These are phyloP conservation scores for Nannoperca obscura DNA, from an alignment of 2,797 vertebrate genomes.

Conservation along the genomic window DNA sequence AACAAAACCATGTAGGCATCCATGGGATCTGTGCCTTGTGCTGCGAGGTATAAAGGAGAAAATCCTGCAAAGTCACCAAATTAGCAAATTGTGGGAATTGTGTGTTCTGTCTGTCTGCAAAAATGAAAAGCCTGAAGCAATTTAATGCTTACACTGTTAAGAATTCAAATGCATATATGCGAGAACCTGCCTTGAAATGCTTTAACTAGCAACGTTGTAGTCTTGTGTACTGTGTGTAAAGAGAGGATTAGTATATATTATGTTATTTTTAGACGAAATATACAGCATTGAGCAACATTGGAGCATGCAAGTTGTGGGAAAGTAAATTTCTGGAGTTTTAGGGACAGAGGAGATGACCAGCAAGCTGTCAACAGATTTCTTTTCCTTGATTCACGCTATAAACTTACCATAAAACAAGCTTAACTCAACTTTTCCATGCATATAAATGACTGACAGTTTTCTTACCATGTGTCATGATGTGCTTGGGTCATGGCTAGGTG, in stretches of 20 bases:
- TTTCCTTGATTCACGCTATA: not conserved
- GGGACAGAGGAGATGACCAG: constrained; percentile 2
- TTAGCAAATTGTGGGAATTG: constrained; percentile 53
- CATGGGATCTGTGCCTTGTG: constrained; percentile 16
- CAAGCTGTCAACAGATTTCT: not conserved
- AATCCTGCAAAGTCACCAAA: constrained; percentile 65
- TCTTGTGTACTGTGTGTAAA: constrained; percentile 29
- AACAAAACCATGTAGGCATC: constrained; percentile 46
- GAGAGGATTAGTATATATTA: constrained; percentile 34
- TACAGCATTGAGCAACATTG: not conserved
- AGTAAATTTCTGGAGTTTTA: not conserved
- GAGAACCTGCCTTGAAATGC: constrained; percentile 31
- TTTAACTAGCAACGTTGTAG: constrained; percentile 47
- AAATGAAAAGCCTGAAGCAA: constrained; percentile 59
- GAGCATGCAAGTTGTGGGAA: not conserved
- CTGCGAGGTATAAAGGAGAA: constrained; percentile 26
- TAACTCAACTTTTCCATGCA: not conserved
- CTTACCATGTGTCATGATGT: not conserved
- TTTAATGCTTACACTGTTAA: constrained; percentile 45
- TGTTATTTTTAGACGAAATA: constrained; percentile 10
- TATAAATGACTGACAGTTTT: constrained; percentile 14
- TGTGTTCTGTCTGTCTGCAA: constrained; percentile 51
- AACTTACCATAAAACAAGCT: not conserved
- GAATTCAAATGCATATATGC: constrained; percentile 48
- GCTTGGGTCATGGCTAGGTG: not conserved